phyloP scores from a whole-genome alignment of 2,888 invertebrate species.

The Drosophila peninsularis region DNA sequence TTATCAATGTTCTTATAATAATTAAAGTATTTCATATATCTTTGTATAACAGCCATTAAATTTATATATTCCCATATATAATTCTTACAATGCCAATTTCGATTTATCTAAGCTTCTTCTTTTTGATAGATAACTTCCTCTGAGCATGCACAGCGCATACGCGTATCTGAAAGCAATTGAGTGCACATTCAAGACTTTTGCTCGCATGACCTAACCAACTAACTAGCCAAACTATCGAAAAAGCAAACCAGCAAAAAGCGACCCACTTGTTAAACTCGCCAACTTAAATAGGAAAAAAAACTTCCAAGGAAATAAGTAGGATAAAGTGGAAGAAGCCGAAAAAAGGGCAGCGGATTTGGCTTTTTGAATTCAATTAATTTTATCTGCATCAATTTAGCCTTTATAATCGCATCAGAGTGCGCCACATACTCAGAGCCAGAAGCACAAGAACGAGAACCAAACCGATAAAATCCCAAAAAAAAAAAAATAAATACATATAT shows the following conservation, averaged over 20 bases:
- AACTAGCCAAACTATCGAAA: slow-evolving; percentile 50
- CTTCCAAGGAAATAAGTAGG: slow-evolving; percentile 31
- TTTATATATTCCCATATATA: neutral
- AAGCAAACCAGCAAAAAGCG: slow-evolving; percentile 10
- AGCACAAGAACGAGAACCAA: slow-evolving; percentile 29
- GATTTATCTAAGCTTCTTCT: neutral
- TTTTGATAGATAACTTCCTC: slow-evolving; percentile 2
- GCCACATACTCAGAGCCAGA: slow-evolving; percentile 36
- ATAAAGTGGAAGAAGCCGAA: slow-evolving; percentile 28
- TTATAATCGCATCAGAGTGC: slow-evolving; percentile 78
- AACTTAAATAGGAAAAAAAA: slow-evolving; percentile 3
- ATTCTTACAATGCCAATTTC: neutral
- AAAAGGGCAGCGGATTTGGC: slow-evolving; percentile 67
- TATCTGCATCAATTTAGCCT: slow-evolving; percentile 78
- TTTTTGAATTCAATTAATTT: slow-evolving; percentile 79
- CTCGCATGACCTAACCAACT: slow-evolving; percentile 57
- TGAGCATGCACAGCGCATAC: slow-evolving; percentile 5
- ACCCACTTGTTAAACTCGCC: slow-evolving; percentile 52
- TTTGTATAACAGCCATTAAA: neutral
- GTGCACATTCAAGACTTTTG: slow-evolving; percentile 30
- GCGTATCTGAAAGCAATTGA: slow-evolving; percentile 9
- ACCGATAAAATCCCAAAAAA: slow-evolving; percentile 35
- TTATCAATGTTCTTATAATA: slow-evolving; percentile 2
- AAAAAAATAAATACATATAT: slow-evolving; percentile 1
- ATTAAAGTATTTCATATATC: neutral